Evolutionary conservation across 2,113 vertebrate species (phyloP), one percentile per base, ranked within the genome.

Genomic region (Oncorhynchus nerka): DNA sequence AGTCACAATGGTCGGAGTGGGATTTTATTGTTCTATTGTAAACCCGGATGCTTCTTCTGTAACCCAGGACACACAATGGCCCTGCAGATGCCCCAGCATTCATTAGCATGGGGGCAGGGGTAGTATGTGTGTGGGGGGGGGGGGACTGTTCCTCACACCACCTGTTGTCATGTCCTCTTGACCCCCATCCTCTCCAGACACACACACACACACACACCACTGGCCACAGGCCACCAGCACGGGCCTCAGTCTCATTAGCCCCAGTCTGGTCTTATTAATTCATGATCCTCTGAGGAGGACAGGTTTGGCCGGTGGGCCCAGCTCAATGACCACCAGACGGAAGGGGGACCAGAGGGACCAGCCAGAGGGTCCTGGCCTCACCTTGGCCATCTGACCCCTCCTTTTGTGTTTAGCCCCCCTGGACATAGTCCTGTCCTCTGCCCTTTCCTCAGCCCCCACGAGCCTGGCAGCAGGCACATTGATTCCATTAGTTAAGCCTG

Each of bases 131-230:
- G 68, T 19, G 67, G 19, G 15, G 19, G 15, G 15, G 16, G n/a
- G 62, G 68, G 20, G 34, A 9, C 61, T 4, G 12, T n/a, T 64
- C 5, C 24, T 64, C 73, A 70, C 81, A 88, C 92, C 94, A 94
- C 93, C 92, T 95, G 93, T 94, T 93, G 91, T 90, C 83, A 88
- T 79, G 75, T 77, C 78, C 81, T n/a, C 70, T 61, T 48, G 80
- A 84, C 81, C 70, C 75, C 75, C 73, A 76, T 83, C 84, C 80
- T 87, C 73, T 57, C 72, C 57, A 74, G 73, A 75, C 39, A 78
- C 78, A 68, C 65, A 70, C 81, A 68, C 65, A 69, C 81, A 45
- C 39, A 45, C 39, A 45, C 39, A 9, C 8, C 12, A 22, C n/a
- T 9, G 16, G 59, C 34, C 70, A 12, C 57, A 48, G 59, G 81